Evolutionary conservation across 2,888 invertebrate species (phyloP).

Genomic region (Patella caerulea): DNA sequence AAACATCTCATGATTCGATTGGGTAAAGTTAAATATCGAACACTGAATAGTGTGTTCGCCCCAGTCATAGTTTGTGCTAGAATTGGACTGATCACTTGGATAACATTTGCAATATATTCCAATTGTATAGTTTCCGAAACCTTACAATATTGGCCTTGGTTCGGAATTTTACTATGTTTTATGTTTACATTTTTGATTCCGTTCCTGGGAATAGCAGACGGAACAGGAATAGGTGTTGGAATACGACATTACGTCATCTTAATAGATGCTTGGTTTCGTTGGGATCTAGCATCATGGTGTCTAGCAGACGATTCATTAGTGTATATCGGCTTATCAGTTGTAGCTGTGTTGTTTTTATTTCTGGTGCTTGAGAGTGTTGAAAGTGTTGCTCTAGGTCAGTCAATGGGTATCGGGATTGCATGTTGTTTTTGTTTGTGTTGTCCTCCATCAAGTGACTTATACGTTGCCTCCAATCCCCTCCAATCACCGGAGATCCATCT

Average conservation of each 20-base stretch:
- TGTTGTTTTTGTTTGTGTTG: constrained; percentile 35
- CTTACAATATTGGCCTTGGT: constrained; percentile 30
- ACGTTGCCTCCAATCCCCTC: constrained; percentile 19
- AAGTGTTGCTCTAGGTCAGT: constrained; percentile 38
- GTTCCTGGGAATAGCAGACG: constrained; percentile 39
- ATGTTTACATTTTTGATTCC: constrained; percentile 33
- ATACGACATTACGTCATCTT: constrained; percentile 35
- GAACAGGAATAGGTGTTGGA: constrained; percentile 45
- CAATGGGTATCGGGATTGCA: constrained; percentile 41
- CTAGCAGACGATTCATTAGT: constrained; percentile 17
- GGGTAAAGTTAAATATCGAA: constrained; percentile 22
- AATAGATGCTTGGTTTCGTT: constrained; percentile 35
- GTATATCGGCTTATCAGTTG: constrained; percentile 15
- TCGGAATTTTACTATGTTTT: constrained; percentile 28
- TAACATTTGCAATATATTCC: constrained; percentile 37
- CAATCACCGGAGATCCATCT: constrained; percentile 31
- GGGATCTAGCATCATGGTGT: constrained; percentile 31
- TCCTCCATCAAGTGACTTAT: constrained; percentile 23
- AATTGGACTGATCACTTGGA: constrained; percentile 32
- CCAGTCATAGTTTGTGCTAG: constrained; percentile 35
- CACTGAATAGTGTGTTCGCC: constrained; percentile 26
- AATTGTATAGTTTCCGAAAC: constrained; percentile 17
- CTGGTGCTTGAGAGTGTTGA: constrained; percentile 31
- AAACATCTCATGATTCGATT: constrained; percentile 38
- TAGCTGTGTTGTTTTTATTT: constrained; percentile 6